Conservation (phyloP, 2,797 vertebrate genomes). For the Loriculus beryllinus region DNA sequence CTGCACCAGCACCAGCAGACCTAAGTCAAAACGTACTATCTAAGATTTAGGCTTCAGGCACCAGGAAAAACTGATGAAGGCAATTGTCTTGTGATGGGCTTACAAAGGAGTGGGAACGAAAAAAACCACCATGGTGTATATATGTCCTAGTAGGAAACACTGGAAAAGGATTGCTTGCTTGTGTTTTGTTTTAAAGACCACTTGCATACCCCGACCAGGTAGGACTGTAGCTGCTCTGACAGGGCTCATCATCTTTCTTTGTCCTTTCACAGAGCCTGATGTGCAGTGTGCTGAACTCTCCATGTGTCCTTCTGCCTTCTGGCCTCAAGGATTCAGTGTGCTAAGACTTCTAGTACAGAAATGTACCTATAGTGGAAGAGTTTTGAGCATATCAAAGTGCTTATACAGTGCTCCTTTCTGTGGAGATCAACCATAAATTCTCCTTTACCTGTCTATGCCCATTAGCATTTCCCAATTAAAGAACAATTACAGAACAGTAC, state of each 20-base stretch:
- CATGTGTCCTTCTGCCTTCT: not conserved
- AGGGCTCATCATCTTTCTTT: not conserved
- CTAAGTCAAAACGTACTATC: not conserved
- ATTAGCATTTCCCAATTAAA: not conserved
- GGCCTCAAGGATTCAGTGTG: not conserved
- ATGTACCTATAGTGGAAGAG: not conserved
- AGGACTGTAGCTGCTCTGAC: not conserved
- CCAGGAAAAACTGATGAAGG: not conserved
- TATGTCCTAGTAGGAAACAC: not conserved
- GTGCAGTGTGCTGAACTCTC: not conserved
- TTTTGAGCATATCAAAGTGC: not conserved
- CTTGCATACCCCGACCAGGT: not conserved
- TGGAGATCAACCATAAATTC: not conserved
- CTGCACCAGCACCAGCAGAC: not conserved
- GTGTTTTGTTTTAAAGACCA: not conserved
- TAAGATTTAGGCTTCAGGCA: not conserved
- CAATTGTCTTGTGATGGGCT: not conserved
- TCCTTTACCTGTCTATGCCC: not conserved
- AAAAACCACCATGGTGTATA: accelerated
- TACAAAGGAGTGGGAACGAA: not conserved
- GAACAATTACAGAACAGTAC: not conserved
- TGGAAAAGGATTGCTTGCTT: not conserved
- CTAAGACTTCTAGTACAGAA: not conserved
- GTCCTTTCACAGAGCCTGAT: not conserved
- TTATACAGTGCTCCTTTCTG: not conserved